These are phyloP conservation scores for Melieria crassipennis DNA, from an alignment of 2,888 invertebrate species.

Conservation along the genomic window DNA sequence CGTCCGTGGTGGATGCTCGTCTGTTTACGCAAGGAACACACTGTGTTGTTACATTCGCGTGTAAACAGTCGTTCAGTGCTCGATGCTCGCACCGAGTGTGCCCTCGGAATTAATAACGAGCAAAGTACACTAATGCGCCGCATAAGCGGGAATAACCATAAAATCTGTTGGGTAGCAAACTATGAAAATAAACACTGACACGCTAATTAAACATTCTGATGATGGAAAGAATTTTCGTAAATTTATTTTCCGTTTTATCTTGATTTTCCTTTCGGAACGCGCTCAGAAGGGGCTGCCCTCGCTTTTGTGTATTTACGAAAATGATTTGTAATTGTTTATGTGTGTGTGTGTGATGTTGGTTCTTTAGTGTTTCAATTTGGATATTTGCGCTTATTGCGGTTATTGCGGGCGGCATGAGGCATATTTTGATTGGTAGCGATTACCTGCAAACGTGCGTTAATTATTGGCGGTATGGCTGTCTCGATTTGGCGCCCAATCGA, in stretches of 20 bases:
- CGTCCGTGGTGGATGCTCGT: no score
- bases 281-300: no score
- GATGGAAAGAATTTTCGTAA: slow-evolving; percentile 21
- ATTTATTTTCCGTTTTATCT: not conserved
- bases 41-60: not conserved
- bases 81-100: no score
- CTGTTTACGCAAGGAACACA: no score
- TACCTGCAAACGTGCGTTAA: not conserved
- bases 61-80: not conserved
- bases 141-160: slow-evolving; percentile 3
- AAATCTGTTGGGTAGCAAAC: slow-evolving; percentile 12
- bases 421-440: slow-evolving; percentile 18
- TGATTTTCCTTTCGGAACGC: no score
- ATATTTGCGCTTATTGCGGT: no score
- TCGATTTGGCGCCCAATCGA: no score
- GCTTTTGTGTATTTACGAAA: not conserved
- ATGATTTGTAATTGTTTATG: not conserved
- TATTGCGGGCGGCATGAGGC: not conserved
- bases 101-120: not conserved
- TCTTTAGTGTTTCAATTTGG: no score
- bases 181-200: slow-evolving; percentile 21
- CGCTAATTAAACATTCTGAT: slow-evolving; percentile 32
- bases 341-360: no score
- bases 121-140: not conserved
- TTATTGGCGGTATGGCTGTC: no score